A percentile compares a stretch with the other conserved stretches of the same genome.
Evolutionary conservation across 2,113 vertebrate genomes (phyloP).

Genomic region (Pelmatolapia mariae): DNA sequence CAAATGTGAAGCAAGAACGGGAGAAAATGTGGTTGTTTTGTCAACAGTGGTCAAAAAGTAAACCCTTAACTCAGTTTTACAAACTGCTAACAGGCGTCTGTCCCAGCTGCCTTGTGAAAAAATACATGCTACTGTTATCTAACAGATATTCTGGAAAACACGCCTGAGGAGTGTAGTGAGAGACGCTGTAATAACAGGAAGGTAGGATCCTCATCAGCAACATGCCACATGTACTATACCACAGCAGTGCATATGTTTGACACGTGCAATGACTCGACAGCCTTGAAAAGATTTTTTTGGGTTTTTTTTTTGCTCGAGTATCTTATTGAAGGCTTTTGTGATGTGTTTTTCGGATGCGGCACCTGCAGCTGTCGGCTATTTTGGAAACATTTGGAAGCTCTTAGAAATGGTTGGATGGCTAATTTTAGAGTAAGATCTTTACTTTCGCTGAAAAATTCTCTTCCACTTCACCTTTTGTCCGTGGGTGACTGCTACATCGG

Average conservation of each 20-base stretch:
- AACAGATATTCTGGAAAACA: background rate
- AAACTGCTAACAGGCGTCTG: background rate
- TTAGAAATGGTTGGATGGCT: background rate
- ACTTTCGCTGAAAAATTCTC: background rate
- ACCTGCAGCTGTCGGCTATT: background rate
- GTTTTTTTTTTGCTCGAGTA: background rate
- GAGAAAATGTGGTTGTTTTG: background rate
- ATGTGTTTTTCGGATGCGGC: background rate
- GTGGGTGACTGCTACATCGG: background rate
- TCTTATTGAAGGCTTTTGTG: background rate
- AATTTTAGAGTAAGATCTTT: background rate
- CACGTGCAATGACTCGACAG: no score
- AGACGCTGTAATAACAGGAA: background rate
- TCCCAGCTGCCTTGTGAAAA: background rate
- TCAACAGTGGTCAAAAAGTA: background rate
- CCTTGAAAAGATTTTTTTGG: no score
- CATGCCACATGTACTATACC: background rate
- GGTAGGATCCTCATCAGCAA: background rate
- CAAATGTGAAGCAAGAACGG: no score
- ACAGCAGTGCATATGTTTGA: background rate
- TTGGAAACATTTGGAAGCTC: background rate
- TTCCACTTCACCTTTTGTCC: background rate
- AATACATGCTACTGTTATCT: background rate
- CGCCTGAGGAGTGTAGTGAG: background rate
- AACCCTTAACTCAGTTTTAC: background rate